Percentiles rank a stretch among this genome's conserved stretches.
Evolutionary conservation across 1,140 invertebrate genomes (phyloP).

Genomic region (Drosophila nigrodunni): DNA sequence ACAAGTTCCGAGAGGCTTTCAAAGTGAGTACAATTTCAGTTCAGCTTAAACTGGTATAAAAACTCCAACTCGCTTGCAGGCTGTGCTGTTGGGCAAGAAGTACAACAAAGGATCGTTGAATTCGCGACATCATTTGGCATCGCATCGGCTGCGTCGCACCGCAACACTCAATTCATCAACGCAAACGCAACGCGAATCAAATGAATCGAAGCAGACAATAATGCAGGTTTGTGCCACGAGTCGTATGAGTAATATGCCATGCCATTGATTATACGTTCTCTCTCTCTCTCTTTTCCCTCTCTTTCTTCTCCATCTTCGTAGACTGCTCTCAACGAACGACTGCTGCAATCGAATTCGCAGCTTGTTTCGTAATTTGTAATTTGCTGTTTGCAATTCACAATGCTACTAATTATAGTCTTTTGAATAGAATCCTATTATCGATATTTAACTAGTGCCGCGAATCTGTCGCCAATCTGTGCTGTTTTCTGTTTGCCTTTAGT

Average conservation of each 20-base stretch:
- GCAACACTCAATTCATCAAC: slow-evolving; percentile 70
- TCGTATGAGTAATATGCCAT: slow-evolving; percentile 18
- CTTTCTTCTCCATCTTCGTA: slow-evolving; percentile 17
- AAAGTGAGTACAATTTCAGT: slow-evolving; percentile 86
- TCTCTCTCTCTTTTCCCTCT: slow-evolving; percentile 3
- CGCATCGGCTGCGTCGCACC: slow-evolving; percentile 62
- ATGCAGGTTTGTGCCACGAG: slow-evolving; percentile 61
- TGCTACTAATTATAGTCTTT: slow-evolving; percentile 49
- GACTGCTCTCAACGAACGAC: slow-evolving; percentile 58
- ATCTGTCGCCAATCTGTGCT: slow-evolving; percentile 21
- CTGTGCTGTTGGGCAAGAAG: slow-evolving; percentile 81
- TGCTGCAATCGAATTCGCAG: slow-evolving; percentile 50
- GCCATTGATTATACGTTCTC: slow-evolving; percentile 1
- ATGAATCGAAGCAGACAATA: slow-evolving; percentile 63
- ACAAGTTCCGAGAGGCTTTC: slow-evolving; percentile 93
- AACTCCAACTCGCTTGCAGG: slow-evolving; percentile 33
- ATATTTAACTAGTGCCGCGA: slow-evolving; percentile 46
- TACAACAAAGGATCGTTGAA: slow-evolving; percentile 67
- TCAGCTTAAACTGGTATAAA: not conserved
- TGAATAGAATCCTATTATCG: slow-evolving; percentile 12
- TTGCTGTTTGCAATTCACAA: slow-evolving; percentile 39
- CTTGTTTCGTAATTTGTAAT: slow-evolving; percentile 60
- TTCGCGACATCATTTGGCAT: slow-evolving; percentile 65
- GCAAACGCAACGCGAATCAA: slow-evolving; percentile 67
- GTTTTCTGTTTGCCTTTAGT: slow-evolving; percentile 45